A percentile compares a stretch with the other conserved stretches of the same genome.
Conservation (phyloP, 2,888 invertebrate species). For the Caenorhabditis sinica region DNA sequence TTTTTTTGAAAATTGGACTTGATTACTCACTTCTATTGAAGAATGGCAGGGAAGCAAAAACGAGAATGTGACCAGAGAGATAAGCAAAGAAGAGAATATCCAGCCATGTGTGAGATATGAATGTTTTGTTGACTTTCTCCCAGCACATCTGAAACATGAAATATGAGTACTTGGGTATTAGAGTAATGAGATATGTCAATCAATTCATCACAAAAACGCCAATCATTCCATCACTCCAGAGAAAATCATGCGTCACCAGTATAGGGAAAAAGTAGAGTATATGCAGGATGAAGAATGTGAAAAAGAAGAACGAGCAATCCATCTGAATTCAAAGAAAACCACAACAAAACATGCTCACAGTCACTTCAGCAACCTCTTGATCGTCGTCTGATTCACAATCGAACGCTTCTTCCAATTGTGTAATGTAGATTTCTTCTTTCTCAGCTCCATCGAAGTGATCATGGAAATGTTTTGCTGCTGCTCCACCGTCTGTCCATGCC, state of each 20-base stretch:
- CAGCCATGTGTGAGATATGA: constrained; percentile 71
- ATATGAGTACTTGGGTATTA: background rate
- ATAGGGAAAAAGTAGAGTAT: background rate
- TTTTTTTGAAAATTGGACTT: background rate
- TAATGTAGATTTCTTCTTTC: constrained; percentile 72
- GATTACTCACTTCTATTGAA: constrained; percentile 58
- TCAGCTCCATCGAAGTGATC: constrained; percentile 73
- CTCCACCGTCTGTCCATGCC: constrained; percentile 70
- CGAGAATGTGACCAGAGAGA: constrained; percentile 66
- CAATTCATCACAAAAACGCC: constrained; percentile 47
- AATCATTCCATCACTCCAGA: constrained; percentile 39
- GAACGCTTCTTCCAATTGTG: constrained; percentile 66
- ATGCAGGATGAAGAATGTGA: background rate
- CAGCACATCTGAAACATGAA: constrained; percentile 69
- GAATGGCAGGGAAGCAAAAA: constrained; percentile 71
- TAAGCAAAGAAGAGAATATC: constrained; percentile 68
- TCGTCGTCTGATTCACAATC: constrained; percentile 73
- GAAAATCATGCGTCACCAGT: constrained; percentile 28
- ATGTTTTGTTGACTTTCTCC: constrained; percentile 66
- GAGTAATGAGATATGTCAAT: constrained; percentile 1
- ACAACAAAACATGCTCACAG: constrained; percentile 73
- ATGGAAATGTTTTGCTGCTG: constrained; percentile 71
- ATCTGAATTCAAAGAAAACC: constrained; percentile 58
- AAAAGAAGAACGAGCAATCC: constrained; percentile 3
- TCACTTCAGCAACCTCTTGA: constrained; percentile 70